phyloP scores from a whole-genome alignment of 1,140 invertebrate species.

The Temnothorax nylanderi region DNA sequence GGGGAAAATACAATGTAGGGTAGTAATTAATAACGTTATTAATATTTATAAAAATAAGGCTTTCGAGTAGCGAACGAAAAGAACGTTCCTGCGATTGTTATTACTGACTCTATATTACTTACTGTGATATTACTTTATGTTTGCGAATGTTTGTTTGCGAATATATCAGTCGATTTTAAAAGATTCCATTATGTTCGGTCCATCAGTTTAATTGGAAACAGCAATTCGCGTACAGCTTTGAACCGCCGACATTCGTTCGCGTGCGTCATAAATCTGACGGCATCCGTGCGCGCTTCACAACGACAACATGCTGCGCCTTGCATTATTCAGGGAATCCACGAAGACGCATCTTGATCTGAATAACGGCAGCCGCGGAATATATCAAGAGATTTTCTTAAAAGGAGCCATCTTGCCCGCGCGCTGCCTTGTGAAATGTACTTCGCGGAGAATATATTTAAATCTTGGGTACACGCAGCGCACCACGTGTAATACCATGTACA shows the following conservation, averaged over 20 bases:
- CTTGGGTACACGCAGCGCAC: neutral
- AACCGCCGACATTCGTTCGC: neutral
- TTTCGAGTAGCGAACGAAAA: neutral
- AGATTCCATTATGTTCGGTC: neutral
- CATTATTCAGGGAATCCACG: conserved; percentile 53
- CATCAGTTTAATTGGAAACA: conserved; percentile 45
- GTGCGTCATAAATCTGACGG: conserved; percentile 41
- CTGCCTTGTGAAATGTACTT: conserved; percentile 28
- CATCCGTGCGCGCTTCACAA: neutral
- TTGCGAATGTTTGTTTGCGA: too few species aligned
- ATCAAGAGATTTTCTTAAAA: conserved; percentile 57
- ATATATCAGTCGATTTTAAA: conserved; percentile 1
- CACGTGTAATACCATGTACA: conserved; percentile 33
- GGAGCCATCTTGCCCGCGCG: conserved; percentile 18
- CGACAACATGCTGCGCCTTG: conserved; percentile 14
- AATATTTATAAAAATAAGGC: neutral
- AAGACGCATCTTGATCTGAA: conserved; percentile 50
- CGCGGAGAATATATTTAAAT: conserved; percentile 55
- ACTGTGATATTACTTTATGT: neutral
- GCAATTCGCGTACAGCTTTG: conserved; percentile 29
- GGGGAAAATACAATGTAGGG: neutral
- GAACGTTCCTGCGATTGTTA: neutral
- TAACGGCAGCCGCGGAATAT: conserved; percentile 48
- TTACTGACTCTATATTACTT: neutral
- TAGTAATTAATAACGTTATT: conserved; percentile 12